Percentiles rank a stretch among this genome's conserved stretches.
Evolutionary conservation across 1,140 invertebrate species (phyloP).

Genomic region (Cataglyphis hispanica): DNA sequence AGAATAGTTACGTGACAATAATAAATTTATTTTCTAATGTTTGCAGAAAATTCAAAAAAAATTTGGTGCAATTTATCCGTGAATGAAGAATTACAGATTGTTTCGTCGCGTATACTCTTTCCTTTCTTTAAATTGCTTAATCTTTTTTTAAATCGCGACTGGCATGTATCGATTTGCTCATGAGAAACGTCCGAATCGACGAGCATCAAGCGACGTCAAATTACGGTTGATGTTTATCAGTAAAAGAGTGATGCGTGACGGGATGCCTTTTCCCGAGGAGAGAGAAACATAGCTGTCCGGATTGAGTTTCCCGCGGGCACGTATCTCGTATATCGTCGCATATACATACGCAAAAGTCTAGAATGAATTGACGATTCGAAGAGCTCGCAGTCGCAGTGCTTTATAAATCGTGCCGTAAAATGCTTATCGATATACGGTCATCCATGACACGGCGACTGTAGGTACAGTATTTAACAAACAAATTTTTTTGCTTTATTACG

Average conservation of each 20-base stretch:
- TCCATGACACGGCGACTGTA: background rate
- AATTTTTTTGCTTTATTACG: no score
- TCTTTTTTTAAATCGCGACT: background rate
- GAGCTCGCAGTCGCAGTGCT: conserved; percentile 72
- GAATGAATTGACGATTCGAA: conserved; percentile 52
- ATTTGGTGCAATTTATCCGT: background rate
- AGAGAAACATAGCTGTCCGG: conserved; percentile 20
- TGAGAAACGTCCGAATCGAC: background rate
- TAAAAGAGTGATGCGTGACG: background rate
- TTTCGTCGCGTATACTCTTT: background rate
- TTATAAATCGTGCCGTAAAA: conserved; percentile 78
- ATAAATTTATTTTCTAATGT: background rate
- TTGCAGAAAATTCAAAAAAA: background rate
- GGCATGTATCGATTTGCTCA: background rate
- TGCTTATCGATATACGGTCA: conserved; percentile 58
- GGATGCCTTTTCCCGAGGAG: background rate
- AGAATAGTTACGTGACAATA: conserved; percentile 14
- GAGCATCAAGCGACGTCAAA: conserved; percentile 26
- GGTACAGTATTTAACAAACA: no score
- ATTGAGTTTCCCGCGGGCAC: conserved; percentile 20
- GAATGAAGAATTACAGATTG: background rate
- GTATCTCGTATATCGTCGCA: background rate
- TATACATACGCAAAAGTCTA: conserved; percentile 58
- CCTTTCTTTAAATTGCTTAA: background rate
- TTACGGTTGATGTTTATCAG: conserved; percentile 49